Evolutionary conservation across 2,113 vertebrate species (phyloP).

Genomic region (Microcebus griseorufus): DNA sequence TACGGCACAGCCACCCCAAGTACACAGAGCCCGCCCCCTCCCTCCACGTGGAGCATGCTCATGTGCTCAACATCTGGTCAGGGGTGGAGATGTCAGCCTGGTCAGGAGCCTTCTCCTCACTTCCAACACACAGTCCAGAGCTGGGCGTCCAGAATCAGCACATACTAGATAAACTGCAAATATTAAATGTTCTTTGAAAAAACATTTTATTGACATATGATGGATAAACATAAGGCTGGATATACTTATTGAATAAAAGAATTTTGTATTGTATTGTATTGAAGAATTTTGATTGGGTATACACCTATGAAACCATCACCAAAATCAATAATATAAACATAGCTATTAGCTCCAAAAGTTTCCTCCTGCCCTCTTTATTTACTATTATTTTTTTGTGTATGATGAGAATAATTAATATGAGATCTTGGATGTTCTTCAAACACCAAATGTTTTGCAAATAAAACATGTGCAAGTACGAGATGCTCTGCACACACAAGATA

Average conservation of each 20-base stretch:
- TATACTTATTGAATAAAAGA: neutral
- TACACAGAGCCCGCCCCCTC: neutral
- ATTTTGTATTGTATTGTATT: too few relatives aligned
- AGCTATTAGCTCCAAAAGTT: neutral
- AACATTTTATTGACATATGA: neutral
- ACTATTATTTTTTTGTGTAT: neutral
- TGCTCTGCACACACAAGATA: neutral
- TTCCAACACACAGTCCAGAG: neutral
- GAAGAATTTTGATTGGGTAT: neutral
- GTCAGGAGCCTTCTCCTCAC: conserved; percentile 77
- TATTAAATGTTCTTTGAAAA: neutral
- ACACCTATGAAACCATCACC: neutral
- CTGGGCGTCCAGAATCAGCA: neutral
- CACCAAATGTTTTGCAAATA: neutral
- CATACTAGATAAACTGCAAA: neutral
- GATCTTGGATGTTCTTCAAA: neutral
- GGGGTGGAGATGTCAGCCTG: conserved; percentile 84
- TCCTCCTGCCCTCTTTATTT: neutral
- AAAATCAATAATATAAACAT: neutral
- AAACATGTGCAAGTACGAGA: neutral
- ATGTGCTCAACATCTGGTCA: neutral
- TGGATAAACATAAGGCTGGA: neutral
- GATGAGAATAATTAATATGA: neutral
- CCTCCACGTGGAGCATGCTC: neutral
- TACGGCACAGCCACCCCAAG: neutral